These are phyloP conservation scores for Recurvirostra avosetta DNA, from an alignment of 2,113 vertebrate genomes.

Conservation along the genomic window DNA sequence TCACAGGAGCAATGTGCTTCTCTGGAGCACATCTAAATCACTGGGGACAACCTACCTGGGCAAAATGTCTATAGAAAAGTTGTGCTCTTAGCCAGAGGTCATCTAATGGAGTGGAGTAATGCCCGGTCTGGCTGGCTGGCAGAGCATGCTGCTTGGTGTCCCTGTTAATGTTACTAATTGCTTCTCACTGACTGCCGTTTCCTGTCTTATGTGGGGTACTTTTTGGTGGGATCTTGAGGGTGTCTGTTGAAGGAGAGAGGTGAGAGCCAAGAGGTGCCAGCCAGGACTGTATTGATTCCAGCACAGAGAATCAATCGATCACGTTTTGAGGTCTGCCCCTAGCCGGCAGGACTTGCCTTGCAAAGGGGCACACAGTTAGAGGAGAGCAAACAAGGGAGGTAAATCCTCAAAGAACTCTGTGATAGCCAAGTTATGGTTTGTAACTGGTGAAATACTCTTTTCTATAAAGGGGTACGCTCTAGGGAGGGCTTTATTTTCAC, in stretches of 20 bases:
- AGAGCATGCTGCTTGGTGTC: background rate
- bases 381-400: background rate
- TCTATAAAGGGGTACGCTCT: accelerated
- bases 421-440: background rate
- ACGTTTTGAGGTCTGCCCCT: background rate
- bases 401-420: background rate
- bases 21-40: background rate
- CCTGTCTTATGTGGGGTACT: accelerated
- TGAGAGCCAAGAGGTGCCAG: background rate
- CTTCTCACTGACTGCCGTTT: background rate
- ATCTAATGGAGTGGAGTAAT: accelerated
- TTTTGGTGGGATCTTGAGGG: background rate
- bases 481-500: background rate
- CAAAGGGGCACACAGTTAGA: background rate
- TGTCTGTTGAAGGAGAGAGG: background rate
- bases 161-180: background rate
- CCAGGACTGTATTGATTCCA: background rate
- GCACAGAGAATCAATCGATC: background rate
- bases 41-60: background rate
- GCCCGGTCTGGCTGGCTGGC: background rate
- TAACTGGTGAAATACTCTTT: background rate
- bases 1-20: accelerated
- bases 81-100: background rate
- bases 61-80: accelerated
- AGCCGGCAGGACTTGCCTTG: background rate